A percentile compares a stretch with the other conserved stretches of the same genome.
These are phyloP conservation scores for Lordiphosa mommai DNA, from an alignment of 1,140 invertebrate genomes.

Conservation along the genomic window DNA sequence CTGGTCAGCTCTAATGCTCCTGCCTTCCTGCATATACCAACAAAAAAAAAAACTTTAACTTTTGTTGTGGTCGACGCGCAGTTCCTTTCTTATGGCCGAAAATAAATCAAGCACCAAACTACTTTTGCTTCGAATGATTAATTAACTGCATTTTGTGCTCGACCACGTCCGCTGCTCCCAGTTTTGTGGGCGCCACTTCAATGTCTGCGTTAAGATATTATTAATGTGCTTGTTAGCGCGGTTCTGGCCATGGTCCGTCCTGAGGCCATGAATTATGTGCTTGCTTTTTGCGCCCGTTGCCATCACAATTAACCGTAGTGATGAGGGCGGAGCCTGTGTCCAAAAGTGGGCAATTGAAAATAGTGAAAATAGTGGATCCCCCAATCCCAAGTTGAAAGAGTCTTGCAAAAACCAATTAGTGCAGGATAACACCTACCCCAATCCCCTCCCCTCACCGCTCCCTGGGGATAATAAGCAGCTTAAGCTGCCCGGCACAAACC, in stretches of 20 bases:
- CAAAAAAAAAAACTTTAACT: constrained; percentile 58
- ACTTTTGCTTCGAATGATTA: constrained; percentile 67
- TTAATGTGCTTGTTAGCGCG: constrained; percentile 68
- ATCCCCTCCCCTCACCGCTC: background rate
- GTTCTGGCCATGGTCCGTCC: constrained; percentile 9
- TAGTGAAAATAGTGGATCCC: constrained; percentile 21
- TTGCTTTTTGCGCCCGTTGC: constrained; percentile 34
- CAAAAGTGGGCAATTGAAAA: constrained; percentile 6
- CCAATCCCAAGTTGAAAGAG: constrained; percentile 27
- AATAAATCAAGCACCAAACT: constrained; percentile 73
- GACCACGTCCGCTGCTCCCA: constrained; percentile 25
- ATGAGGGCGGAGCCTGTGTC: constrained; percentile 36
- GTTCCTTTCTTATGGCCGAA: constrained; percentile 46
- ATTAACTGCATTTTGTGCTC: constrained; percentile 73
- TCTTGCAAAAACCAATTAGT: constrained; percentile 56
- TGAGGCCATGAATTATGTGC: constrained; percentile 57
- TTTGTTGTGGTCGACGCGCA: constrained; percentile 37
- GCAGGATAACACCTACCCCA: constrained; percentile 14
- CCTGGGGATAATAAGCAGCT: constrained; percentile 71
- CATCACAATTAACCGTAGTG: constrained; percentile 54
- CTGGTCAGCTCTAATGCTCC: background rate
- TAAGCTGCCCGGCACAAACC: constrained; percentile 36
- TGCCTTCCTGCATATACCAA: constrained; percentile 13
- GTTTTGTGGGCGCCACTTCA: constrained; percentile 42
- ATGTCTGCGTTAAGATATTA: constrained; percentile 62